These are phyloP conservation scores for Toxotes lorentzi DNA, from an alignment of 2,797 vertebrate species.

Conservation along the genomic window DNA sequence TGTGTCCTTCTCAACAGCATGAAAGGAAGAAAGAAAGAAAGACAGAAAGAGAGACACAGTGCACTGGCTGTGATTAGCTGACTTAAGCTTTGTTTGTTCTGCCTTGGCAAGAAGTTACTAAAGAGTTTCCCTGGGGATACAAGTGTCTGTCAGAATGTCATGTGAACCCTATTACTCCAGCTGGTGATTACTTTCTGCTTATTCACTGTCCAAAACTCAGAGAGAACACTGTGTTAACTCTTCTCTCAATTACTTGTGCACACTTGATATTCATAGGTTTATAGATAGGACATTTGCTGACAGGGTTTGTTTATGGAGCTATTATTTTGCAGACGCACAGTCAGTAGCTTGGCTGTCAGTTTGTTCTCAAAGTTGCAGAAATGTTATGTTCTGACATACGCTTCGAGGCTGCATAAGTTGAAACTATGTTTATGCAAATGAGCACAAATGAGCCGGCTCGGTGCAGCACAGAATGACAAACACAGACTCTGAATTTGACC, in stretches of 20 bases:
- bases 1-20: too few species aligned
- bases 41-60: background rate
- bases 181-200: slow-evolving; percentile 40
- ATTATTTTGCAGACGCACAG: slow-evolving; percentile 41
- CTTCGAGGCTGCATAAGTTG: slow-evolving; percentile 29
- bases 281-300: slow-evolving; percentile 46
- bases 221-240: slow-evolving; percentile 5
- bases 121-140: slow-evolving; percentile 41
- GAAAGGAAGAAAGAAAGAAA: too few species aligned
- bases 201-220: slow-evolving; percentile 9
- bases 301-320: slow-evolving; percentile 39
- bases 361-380: slow-evolving; percentile 31
- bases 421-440: slow-evolving; percentile 10
- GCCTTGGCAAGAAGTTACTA: slow-evolving; percentile 28
- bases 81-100: slow-evolving; percentile 51
- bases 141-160: slow-evolving; percentile 53
- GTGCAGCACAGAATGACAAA: background rate
- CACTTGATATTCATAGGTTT: slow-evolving; percentile 66
- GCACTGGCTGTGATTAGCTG: slow-evolving; percentile 43
- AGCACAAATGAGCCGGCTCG: slow-evolving; percentile 41
- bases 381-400: slow-evolving; percentile 15
- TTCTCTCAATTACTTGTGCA: slow-evolving; percentile 22
- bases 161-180: slow-evolving; percentile 11
- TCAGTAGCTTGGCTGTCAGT: slow-evolving; percentile 36
- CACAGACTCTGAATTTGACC: background rate